These are phyloP conservation scores for Cardinalis cardinalis DNA, from an alignment of 2,113 vertebrate genomes.

Conservation along the genomic window DNA sequence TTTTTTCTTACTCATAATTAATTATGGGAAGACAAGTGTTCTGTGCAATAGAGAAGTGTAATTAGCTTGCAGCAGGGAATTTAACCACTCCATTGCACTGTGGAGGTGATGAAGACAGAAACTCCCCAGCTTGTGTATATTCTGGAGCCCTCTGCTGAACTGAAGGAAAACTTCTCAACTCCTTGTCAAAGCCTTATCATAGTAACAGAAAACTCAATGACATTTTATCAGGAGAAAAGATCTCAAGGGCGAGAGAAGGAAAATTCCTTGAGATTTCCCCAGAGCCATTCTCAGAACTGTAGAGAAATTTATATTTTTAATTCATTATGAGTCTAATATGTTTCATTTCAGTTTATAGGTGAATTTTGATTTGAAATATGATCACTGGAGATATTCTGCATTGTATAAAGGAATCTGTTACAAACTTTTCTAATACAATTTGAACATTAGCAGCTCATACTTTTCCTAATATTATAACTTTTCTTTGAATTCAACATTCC, in stretches of 20 bases:
- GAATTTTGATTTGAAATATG: neutral
- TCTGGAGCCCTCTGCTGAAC: slow-evolving; percentile 3
- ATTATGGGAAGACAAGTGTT: slow-evolving; percentile 51
- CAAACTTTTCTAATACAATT: neutral
- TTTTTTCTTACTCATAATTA: slow-evolving; percentile 44
- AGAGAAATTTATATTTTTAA: neutral
- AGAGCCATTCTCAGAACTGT: neutral
- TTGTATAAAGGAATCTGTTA: neutral
- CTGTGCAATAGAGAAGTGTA: neutral
- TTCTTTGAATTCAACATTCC: neutral
- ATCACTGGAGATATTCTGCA: neutral
- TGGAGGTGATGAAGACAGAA: neutral
- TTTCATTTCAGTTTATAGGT: neutral
- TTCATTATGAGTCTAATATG: neutral
- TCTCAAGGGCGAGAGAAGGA: neutral
- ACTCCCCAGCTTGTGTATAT: neutral
- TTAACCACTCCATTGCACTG: neutral
- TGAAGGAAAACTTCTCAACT: neutral
- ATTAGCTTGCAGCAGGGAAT: neutral
- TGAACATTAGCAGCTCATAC: neutral
- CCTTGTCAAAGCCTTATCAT: neutral
- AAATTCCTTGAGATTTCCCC: neutral
- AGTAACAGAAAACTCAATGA: neutral
- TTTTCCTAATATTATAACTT: neutral
- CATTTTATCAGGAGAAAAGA: neutral